Base-by-base conservation (phyloP, 2,113 vertebrate genomes). In the Rhinogobius similis region DNA sequence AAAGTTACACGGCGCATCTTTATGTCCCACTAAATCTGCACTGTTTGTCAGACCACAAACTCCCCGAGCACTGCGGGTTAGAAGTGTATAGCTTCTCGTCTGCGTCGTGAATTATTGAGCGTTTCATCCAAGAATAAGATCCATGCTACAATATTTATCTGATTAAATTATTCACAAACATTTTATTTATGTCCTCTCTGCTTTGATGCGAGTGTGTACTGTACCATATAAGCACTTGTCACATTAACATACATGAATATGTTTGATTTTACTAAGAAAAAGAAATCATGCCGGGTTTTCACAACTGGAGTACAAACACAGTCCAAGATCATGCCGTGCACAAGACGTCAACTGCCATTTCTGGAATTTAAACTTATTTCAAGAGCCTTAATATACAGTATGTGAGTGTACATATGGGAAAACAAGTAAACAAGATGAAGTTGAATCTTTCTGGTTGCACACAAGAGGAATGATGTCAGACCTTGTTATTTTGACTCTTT, bases 151-250 rank as follows among this genome's bases (percentile, higher is more conserved):
- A 70, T 32, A 70, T 52, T 52, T n/a, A 62, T 72, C 5, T 4
- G 7, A 16, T 29, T 46, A 38, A 36, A 53, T 65, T 55, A 65
- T 75, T 64, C 62, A 66, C 21, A 43, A 71, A 59, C 65, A 43
- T 44, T 61, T 72, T 24, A 72, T 65, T 61, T 63, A 55, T 63
- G 21, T 48, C 59, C n/a, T 2, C 2, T 39, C 8, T 27, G 58
- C 59, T 32, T 1, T 44, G 55, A 77, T 18, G 12, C 16, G 11
- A 56, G 62, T 20, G 46, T 41, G 11, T 52, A 50, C 44, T 18
- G 32, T 32, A 9, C 48, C 52, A 43, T 41, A 48, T 41, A 11
- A 65, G 58, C 23, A 38, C 27, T 13, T 3, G 27, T 21, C 13
- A 44, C 44, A 59, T 41, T 65, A 41, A 38, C 58, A 39, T 21